Percentiles rank a stretch among this genome's conserved stretches.
Conservation (phyloP, 2,888 invertebrate species). For the Hypercompe scribonia region DNA sequence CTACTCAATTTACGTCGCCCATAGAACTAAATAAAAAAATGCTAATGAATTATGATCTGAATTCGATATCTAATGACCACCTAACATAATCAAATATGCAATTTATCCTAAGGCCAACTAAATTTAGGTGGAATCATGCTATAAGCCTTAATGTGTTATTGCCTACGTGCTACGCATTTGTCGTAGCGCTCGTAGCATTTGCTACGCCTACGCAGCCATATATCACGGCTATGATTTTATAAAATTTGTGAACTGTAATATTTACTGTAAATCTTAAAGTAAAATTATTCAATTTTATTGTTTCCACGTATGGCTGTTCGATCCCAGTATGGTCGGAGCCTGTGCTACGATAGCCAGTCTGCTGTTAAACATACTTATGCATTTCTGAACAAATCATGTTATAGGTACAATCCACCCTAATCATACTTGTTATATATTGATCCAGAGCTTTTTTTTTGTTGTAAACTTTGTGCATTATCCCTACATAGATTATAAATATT, state of each 20-base stretch:
- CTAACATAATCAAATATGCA: neutral
- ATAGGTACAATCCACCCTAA: too few relatives aligned
- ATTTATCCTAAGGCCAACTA: neutral
- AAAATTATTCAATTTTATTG: too few relatives aligned
- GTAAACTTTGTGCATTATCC: neutral
- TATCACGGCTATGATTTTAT: neutral
- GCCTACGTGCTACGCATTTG: constrained; percentile 1
- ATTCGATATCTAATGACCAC: neutral
- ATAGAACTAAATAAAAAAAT: neutral
- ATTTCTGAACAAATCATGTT: too few relatives aligned
- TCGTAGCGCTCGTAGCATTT: neutral
- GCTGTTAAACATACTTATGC: too few relatives aligned
- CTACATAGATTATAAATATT: too few relatives aligned
- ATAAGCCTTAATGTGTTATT: neutral
- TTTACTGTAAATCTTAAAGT: neutral
- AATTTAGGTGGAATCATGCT: neutral
- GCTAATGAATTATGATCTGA: neutral
- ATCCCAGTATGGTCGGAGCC: too few relatives aligned
- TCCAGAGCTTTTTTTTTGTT: neutral
- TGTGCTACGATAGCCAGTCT: too few relatives aligned
- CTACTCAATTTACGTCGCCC: too few relatives aligned
- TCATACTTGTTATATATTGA: too few relatives aligned
- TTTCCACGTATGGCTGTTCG: too few relatives aligned
- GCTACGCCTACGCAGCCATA: neutral
- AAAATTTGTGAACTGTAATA: neutral